A percentile compares a stretch with the other conserved stretches of the same genome.
These are phyloP conservation scores for Silurus aristotelis DNA, from an alignment of 2,797 vertebrate genomes.

Conservation along the genomic window DNA sequence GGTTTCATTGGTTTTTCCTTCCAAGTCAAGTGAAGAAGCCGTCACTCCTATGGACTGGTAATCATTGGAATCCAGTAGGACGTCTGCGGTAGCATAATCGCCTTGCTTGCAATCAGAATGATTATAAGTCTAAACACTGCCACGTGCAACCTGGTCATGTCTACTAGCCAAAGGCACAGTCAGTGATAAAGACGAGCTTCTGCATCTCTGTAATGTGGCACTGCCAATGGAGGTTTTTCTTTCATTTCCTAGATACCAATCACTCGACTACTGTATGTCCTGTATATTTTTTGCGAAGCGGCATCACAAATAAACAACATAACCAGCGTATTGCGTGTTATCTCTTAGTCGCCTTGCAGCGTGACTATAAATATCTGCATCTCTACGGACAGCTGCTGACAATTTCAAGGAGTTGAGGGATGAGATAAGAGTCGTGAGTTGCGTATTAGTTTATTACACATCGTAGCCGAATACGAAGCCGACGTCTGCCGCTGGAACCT, in stretches of 20 bases:
- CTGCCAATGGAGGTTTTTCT: slow-evolving; percentile 24
- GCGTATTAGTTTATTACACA: not conserved
- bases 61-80: not conserved
- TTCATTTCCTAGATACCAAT: slow-evolving; percentile 33
- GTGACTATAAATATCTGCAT: slow-evolving; percentile 14
- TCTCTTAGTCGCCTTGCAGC: slow-evolving; percentile 8
- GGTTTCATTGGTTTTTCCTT: not conserved
- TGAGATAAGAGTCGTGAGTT: slow-evolving; percentile 19
- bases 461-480: not conserved
- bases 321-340: slow-evolving; percentile 25
- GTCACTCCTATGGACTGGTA: not conserved
- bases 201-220: slow-evolving; percentile 21
- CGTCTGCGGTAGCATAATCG: not conserved
- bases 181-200: slow-evolving; percentile 39
- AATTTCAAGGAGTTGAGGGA: slow-evolving; percentile 12
- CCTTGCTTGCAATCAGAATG: slow-evolving; percentile 47
- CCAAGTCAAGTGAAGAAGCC: not conserved
- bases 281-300: slow-evolving; percentile 39
- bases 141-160: slow-evolving; percentile 43
- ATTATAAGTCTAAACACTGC: slow-evolving; percentile 43
- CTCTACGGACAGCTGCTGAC: not conserved
- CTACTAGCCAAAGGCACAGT: slow-evolving; percentile 32
- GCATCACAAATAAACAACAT: slow-evolving; percentile 17
- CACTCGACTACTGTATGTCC: slow-evolving; percentile 26
- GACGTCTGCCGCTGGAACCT: not conserved